Conservation (phyloP, 2,888 invertebrate species). For the Diplolepis rosae region DNA sequence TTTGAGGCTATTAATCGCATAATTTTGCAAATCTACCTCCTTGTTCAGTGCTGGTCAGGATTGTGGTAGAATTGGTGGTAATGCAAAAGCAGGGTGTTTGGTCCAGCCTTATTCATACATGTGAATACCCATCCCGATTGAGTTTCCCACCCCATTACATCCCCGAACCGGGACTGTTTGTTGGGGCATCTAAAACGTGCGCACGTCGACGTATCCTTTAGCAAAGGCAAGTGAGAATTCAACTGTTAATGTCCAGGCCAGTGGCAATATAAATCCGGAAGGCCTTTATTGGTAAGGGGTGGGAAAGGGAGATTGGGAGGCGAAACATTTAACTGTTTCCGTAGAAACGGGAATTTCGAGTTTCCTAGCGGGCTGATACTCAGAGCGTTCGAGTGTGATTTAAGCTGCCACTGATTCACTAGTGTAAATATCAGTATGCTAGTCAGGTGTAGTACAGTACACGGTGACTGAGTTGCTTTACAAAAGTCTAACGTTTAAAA, state of each 20-base stretch:
- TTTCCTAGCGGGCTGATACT: constrained; percentile 30
- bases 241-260: constrained; percentile 43
- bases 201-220: constrained; percentile 41
- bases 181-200: constrained; percentile 24
- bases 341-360: constrained; percentile 36
- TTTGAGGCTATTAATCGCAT: constrained; percentile 31
- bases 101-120: constrained; percentile 31
- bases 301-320: constrained; percentile 19
- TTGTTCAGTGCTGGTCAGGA: constrained; percentile 3
- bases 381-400: constrained; percentile 32
- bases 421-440: not conserved
- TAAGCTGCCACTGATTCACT: constrained; percentile 16
- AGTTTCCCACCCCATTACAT: constrained; percentile 6
- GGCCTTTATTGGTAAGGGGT: constrained; percentile 27
- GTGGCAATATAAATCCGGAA: constrained; percentile 39
- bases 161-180: constrained; percentile 16
- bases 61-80: constrained; percentile 17
- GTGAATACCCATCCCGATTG: constrained; percentile 1
- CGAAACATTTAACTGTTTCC: constrained; percentile 38
- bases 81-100: constrained; percentile 16
- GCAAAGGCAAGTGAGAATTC: constrained; percentile 42
- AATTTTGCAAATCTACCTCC: constrained; percentile 29
- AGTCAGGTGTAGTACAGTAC: not conserved
- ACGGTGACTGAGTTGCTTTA: not conserved
- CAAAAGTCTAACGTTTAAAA: not conserved